phyloP scores from a whole-genome alignment of 2,888 invertebrate genomes.

The Aspidiotus destructor region DNA sequence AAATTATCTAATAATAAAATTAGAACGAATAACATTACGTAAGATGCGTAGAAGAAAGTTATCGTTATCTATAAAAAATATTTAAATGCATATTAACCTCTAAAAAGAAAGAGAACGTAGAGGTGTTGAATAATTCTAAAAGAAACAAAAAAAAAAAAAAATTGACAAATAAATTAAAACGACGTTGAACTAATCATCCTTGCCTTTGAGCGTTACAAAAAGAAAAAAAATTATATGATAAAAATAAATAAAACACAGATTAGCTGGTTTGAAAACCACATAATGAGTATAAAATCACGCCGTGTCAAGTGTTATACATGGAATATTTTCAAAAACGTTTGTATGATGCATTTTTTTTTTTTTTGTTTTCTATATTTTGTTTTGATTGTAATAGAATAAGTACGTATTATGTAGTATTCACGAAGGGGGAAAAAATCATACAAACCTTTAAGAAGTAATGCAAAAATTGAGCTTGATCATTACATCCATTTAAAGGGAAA shows the following conservation, averaged over 20 bases:
- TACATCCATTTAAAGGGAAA: too few relatives aligned
- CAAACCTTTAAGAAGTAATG: too few relatives aligned
- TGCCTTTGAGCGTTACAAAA: constrained; percentile 22
- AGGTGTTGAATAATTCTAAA: background rate
- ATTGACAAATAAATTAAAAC: constrained; percentile 23
- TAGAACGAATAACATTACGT: background rate
- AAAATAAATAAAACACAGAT: too few relatives aligned
- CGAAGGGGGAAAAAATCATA: too few relatives aligned
- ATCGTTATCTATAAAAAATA: constrained; percentile 19
- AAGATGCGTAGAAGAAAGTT: background rate
- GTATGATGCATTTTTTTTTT: too few relatives aligned
- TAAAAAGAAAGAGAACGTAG: constrained; percentile 20
- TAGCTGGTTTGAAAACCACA: background rate
- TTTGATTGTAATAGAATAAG: too few relatives aligned
- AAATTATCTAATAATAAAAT: constrained; percentile 21
- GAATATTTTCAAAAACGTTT: too few relatives aligned
- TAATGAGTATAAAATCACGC: constrained; percentile 20
- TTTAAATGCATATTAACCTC: constrained; percentile 29
- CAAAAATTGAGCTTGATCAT: too few relatives aligned
- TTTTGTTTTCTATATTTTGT: too few relatives aligned
- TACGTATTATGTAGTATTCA: too few relatives aligned
- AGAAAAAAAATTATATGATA: background rate
- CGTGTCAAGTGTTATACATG: too few relatives aligned
- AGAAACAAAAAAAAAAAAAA: constrained; percentile 11
- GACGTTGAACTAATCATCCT: constrained; percentile 30